Percentiles rank a stretch among this genome's conserved stretches.
phyloP scores from a whole-genome alignment of 2,113 vertebrate species.

The Neotoma lepida region DNA sequence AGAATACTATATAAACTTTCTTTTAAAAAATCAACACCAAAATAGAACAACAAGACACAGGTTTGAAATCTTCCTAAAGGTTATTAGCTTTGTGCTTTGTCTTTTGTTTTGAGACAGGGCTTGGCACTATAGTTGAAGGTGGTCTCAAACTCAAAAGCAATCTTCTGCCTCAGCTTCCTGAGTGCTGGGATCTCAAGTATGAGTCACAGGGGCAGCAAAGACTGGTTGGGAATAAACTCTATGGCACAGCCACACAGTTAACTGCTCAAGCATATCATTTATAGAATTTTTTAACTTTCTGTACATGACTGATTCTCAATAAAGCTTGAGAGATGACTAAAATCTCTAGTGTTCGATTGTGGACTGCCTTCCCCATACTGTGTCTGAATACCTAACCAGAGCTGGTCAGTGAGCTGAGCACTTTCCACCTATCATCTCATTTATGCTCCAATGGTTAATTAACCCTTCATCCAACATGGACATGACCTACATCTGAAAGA shows the following conservation, averaged over 20 bases:
- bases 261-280: background rate
- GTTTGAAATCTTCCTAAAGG: slow-evolving; percentile 9
- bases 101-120: background rate
- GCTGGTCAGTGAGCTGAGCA: background rate
- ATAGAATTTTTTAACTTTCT: background rate
- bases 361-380: background rate
- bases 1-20: background rate
- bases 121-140: background rate
- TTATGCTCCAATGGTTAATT: background rate
- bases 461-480: background rate
- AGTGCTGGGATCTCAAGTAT: background rate
- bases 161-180: background rate
- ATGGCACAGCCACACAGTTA: background rate
- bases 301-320: background rate
- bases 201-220: background rate
- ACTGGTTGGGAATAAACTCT: background rate
- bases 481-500: background rate
- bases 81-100: background rate
- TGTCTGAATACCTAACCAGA: background rate
- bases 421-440: background rate
- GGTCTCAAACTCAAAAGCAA: background rate
- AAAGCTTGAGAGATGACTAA: background rate
- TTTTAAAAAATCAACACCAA: slow-evolving; percentile 20
- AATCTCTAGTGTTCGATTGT: background rate
- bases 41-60: background rate